phyloP scores from a whole-genome alignment of 2,113 vertebrate species.

The Prochilodus magdalenae region DNA sequence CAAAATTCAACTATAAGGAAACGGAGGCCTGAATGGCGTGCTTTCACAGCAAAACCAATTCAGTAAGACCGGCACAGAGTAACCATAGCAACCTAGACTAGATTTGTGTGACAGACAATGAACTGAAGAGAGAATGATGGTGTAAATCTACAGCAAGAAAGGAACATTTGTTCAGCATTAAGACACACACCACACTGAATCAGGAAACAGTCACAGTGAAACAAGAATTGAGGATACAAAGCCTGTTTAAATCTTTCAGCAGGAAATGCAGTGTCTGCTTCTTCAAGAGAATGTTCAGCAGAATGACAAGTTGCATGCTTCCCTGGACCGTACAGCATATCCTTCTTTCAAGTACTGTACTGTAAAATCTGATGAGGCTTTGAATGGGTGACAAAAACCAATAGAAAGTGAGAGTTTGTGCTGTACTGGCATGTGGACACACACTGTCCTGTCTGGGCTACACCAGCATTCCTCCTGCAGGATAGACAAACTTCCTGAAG shows the following conservation, averaged over 20 bases:
- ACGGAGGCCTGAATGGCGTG: not conserved
- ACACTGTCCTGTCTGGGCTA: slow-evolving; percentile 34
- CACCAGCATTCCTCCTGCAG: slow-evolving; percentile 46
- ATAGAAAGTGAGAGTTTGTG: slow-evolving; percentile 12
- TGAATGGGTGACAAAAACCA: slow-evolving; percentile 1
- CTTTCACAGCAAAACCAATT: not conserved
- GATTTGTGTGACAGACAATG: slow-evolving; percentile 18
- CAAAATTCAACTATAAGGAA: slow-evolving; percentile 5
- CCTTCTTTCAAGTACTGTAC: not conserved
- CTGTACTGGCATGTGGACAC: slow-evolving; percentile 33
- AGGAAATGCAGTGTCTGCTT: too few relatives aligned
- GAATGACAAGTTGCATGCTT: slow-evolving; percentile 28
- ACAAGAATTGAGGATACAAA: slow-evolving; percentile 10
- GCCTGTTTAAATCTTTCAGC: not conserved
- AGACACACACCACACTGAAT: slow-evolving; percentile 20
- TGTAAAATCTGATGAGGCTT: not conserved
- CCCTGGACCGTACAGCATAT: not conserved
- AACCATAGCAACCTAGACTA: slow-evolving; percentile 23
- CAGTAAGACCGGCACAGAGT: not conserved
- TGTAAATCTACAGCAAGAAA: slow-evolving; percentile 39
- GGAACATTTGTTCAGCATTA: slow-evolving; percentile 23
- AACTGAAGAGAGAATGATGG: slow-evolving; percentile 12
- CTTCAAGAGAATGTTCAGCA: too few relatives aligned
- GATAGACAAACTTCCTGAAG: slow-evolving; percentile 41
- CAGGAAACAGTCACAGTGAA: not conserved